Evolutionary conservation across 2,113 vertebrate genomes (phyloP).

Genomic region (Acanthisitta chloris): DNA sequence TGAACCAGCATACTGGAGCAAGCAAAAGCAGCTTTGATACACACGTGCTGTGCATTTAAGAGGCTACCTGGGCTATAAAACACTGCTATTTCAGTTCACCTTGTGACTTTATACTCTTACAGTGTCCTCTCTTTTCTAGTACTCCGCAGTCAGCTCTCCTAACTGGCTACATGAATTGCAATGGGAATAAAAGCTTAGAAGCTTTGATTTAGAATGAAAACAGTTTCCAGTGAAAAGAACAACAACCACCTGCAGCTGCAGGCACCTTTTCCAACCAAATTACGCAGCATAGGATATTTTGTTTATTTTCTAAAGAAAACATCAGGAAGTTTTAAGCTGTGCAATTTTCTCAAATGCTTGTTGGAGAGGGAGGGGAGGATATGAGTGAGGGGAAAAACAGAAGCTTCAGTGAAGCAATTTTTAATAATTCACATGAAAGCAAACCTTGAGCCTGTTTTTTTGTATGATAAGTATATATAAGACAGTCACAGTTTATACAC

Average conservation of each 20-base stretch:
- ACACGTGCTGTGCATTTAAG: slow-evolving; percentile 26
- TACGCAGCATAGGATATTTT: background rate
- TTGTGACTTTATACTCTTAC: background rate
- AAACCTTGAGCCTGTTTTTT: background rate
- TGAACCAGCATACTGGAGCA: background rate
- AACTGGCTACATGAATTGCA: slow-evolving; percentile 17
- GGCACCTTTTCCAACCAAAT: background rate
- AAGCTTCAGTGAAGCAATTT: background rate
- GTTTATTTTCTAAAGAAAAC: background rate
- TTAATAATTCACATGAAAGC: too few relatives aligned
- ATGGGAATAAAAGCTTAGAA: background rate
- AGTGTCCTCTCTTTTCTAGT: slow-evolving; percentile 8
- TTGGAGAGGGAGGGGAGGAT: background rate
- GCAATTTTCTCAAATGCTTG: background rate
- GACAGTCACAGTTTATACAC: background rate
- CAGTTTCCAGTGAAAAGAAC: background rate
- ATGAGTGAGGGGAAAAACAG: background rate
- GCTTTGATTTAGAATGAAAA: background rate
- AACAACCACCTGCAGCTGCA: background rate
- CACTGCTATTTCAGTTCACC: slow-evolving; percentile 27
- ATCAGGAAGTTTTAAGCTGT: background rate
- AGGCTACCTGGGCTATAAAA: slow-evolving; percentile 49
- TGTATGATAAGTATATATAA: background rate
- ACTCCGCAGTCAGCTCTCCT: slow-evolving; percentile 35
- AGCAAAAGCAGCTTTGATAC: slow-evolving; percentile 23